Base-by-base conservation (phyloP, 2,113 vertebrate species). In the Chionodraco myersi region DNA sequence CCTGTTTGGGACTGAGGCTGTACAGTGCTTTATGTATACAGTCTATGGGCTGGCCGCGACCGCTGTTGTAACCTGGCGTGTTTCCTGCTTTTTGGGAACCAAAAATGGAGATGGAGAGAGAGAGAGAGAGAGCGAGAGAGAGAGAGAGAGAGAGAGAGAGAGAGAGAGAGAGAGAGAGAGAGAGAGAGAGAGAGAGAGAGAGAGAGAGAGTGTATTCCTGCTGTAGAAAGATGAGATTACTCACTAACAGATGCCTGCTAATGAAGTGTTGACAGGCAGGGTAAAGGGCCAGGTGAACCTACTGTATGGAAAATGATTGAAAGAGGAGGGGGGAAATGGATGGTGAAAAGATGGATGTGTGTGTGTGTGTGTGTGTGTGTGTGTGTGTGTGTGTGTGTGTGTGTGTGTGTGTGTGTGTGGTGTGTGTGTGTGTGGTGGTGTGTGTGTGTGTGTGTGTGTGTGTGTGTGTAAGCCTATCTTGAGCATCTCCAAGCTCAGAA, bases 241-340 rank as follows among this genome's bases (percentile, higher is more conserved):
- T 21, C 62, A 63, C 68, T 60, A 88, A 86, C 90, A 92, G 87
- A 91, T 87, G 91, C 47, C 66, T 84, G 81, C 51, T 91, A 89
- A 92, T 92, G 86, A 91, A 79, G 80, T 91, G 92, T 64, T 83
- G 91, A 91, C 93, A 91, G 89, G 76, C 70, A n/a, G 73, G 81
- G 74, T 89, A 76, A 86, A 79, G 63, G 90, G 58, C 66, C 66
- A 52, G 34, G 23, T 51, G 2, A 12, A 56, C 59, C 83, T 67
- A 83, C 78, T 79, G 71, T 69, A 67, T 65, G 41, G 62, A 62
- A 79, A 86, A 79, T 60, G 78, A 86, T 67, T 52, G 81, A 78
- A 60, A 56, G 80, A 80, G 41, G 10, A 74, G 36, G n/a, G 44
- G 16, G 16, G 34, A 65, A 63, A 67, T 78, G 30, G 62, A 76